A percentile compares a stretch with the other conserved stretches of the same genome.
Conservation (phyloP, 2,888 invertebrate species). For the Eilema depressum region DNA sequence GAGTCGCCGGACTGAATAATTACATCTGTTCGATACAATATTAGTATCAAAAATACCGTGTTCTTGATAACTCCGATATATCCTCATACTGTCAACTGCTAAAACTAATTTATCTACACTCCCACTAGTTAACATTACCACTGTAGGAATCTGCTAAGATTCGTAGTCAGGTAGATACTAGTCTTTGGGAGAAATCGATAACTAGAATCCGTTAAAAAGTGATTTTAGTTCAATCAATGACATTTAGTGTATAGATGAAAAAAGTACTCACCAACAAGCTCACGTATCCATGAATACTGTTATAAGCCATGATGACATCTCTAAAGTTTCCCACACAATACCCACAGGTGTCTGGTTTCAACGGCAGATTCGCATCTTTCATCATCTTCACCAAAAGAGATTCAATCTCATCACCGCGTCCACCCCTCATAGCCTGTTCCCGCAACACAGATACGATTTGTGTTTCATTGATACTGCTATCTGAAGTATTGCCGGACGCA, state of each 20-base stretch:
- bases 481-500: conserved; percentile 77
- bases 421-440: conserved; percentile 68
- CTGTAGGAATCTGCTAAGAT: no score
- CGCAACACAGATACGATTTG: conserved; percentile 74
- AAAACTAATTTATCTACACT: no score
- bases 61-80: not conserved
- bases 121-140: no score
- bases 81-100: no score
- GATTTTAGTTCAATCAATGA: no score
- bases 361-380: conserved; percentile 70
- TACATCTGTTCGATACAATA: not conserved
- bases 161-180: no score
- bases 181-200: not conserved
- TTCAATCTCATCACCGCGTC: conserved; percentile 68
- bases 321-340: conserved; percentile 88
- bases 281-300: conserved; percentile 93
- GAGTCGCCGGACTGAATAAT: not conserved
- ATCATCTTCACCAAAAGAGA: conserved; percentile 73
- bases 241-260: no score
- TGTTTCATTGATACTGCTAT: conserved; percentile 71
- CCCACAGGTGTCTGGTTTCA: conserved; percentile 73
- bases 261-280: conserved; percentile 90
- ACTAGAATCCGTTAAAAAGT: no score
- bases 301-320: conserved; percentile 88
- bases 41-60: not conserved